phyloP scores from a whole-genome alignment of 1,140 invertebrate genomes.

The Cotesia typhae region DNA sequence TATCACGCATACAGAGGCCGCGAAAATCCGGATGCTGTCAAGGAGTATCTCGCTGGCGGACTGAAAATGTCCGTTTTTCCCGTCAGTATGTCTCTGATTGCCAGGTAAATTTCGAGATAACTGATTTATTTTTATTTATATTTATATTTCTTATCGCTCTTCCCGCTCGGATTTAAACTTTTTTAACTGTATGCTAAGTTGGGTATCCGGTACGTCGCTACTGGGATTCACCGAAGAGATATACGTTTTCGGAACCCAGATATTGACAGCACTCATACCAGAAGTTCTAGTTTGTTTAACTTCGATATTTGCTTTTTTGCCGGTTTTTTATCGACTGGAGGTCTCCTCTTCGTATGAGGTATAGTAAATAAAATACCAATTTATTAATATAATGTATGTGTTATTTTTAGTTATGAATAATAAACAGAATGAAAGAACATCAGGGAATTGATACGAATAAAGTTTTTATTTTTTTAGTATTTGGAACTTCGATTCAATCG shows the following conservation, averaged over 20 bases:
- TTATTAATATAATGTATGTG: too few relatives aligned
- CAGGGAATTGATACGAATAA: too few relatives aligned
- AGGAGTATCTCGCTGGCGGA: conserved; percentile 71
- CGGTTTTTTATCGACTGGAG: conserved; percentile 86
- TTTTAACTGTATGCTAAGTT: conserved; percentile 67
- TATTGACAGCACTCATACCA: conserved; percentile 74
- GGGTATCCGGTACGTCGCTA: conserved; percentile 91
- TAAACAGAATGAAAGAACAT: too few relatives aligned
- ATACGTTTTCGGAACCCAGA: conserved; percentile 86
- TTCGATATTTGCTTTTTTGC: conserved; percentile 80
- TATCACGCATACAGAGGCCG: conserved; percentile 72
- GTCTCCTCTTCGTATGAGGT: conserved; percentile 87
- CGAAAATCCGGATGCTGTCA: conserved; percentile 68
- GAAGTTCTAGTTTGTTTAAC: conserved; percentile 77
- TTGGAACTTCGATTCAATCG: conserved; percentile 75
- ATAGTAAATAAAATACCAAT: conserved; percentile 37
- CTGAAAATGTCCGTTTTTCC: conserved; percentile 73
- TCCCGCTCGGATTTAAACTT: neutral
- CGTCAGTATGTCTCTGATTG: conserved; percentile 73
- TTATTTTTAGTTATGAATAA: too few relatives aligned
- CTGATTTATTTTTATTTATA: neutral
- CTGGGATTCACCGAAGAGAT: conserved; percentile 90
- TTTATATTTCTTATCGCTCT: neutral
- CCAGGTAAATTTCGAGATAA: conserved; percentile 63
- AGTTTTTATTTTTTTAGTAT: conserved; percentile 69